Conservation (phyloP, 2,113 vertebrate genomes). For the Neofelis nebulosa region DNA sequence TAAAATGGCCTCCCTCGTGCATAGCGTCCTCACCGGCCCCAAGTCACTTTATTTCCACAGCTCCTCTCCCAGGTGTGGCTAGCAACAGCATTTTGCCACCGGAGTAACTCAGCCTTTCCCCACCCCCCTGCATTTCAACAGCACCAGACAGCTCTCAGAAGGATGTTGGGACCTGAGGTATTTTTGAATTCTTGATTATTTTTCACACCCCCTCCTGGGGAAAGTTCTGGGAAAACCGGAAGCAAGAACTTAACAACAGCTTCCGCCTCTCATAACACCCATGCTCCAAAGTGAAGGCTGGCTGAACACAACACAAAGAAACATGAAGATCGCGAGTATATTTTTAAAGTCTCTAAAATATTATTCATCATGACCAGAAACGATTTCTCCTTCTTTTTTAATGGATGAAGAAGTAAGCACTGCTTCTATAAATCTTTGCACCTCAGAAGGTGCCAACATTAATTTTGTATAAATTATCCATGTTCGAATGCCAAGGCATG, state of each 20-base stretch:
- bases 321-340: constrained; percentile 34
- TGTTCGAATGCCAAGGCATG: constrained; percentile 81
- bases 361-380: constrained; percentile 73
- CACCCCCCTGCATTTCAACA: constrained; percentile 34
- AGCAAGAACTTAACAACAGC: neutral
- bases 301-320: constrained; percentile 51
- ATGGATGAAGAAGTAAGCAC: constrained; percentile 71
- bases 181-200: constrained; percentile 74
- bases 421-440: constrained; percentile 77
- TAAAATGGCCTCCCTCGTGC: neutral
- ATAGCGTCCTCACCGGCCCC: neutral
- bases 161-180: constrained; percentile 68
- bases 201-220: neutral
- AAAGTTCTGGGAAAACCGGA: constrained; percentile 48
- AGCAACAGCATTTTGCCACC: neutral
- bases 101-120: neutral
- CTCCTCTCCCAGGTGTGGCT: neutral
- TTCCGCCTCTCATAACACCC: constrained; percentile 9
- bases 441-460: constrained; percentile 82
- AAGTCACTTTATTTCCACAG: neutral
- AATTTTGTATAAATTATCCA: constrained; percentile 81
- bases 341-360: constrained; percentile 74
- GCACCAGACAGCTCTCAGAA: constrained; percentile 66
- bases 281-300: neutral
- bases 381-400: constrained; percentile 62